Evolutionary conservation across 2,797 vertebrate species (phyloP), one percentile per base, ranked within the genome.

Genomic region (Linurgus olivaceus): DNA sequence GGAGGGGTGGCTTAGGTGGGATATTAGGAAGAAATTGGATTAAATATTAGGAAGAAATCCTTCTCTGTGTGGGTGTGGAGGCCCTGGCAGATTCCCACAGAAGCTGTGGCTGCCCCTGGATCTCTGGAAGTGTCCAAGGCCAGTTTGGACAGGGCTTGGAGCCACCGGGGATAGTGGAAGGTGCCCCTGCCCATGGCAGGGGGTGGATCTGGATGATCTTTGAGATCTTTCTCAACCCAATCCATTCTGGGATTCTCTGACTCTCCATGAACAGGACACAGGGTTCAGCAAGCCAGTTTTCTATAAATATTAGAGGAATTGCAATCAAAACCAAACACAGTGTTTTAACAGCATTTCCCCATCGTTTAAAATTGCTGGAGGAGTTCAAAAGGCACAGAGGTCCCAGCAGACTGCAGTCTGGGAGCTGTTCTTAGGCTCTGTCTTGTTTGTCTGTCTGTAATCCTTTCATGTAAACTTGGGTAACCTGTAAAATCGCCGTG

Each of bases 391-490:
- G 58, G 48, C 37, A 52, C 58, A 52, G 88, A 80, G 40, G 73
- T 55, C 63, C 62, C 62, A 35, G 78, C 61, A 93, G 84, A 5
- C 73, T 67, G 71, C 71, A 62, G 44, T 29, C 87, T 71, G 57
- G 31, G 31, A 89, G 72, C 76, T 17, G 9, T 42, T 85, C 45
- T 59, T 40, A 50, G 72, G n/a, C n/a, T n/a, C n/a, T n/a, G n/a
- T n/a, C n/a, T n/a, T 74, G 84, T 71, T 94, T 85, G 67, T 75
- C 88, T 91, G 7, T 1, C 90, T 79, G 38, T 40, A 78, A 85
- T 83, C 75, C 86, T 79, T 86, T 65, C 71, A 45, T 40, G 52
- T 67, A 65, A 76, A 63, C 81, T 67, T 73, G 61, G 63, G 63
- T 45, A 87, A 89, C 86, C 79, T 59, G 80, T 57, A 65, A 74